These are phyloP conservation scores for Poecile atricapillus DNA, from an alignment of 2,113 vertebrate species.

Conservation along the genomic window DNA sequence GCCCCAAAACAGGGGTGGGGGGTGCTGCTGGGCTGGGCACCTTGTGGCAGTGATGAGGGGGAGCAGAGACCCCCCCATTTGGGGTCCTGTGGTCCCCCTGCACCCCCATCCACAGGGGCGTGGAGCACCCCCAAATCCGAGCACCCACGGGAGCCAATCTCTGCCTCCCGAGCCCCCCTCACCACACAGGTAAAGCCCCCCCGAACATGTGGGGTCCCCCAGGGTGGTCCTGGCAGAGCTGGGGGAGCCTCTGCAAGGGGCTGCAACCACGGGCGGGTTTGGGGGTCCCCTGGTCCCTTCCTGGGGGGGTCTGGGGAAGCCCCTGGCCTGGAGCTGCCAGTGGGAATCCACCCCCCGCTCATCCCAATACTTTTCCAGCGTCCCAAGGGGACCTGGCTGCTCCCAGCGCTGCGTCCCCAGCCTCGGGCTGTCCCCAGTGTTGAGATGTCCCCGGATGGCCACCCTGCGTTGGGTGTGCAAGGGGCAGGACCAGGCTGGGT, in stretches of 20 bases:
- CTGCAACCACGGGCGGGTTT: neutral
- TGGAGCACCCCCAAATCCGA: neutral
- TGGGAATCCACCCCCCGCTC: no score
- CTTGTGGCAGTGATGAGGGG: neutral
- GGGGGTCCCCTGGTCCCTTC: neutral
- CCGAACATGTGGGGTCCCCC: neutral
- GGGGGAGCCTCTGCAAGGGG: neutral
- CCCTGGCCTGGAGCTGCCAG: no score
- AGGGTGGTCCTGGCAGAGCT: neutral
- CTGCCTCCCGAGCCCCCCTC: neutral
- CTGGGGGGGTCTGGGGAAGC: neutral
- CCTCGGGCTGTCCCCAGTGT: neutral
- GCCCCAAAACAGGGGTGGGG: neutral
- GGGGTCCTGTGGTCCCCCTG: neutral
- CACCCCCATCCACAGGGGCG: neutral
- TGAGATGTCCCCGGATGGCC: neutral
- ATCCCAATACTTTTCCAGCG: neutral
- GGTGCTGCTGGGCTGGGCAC: neutral
- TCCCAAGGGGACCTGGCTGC: neutral
- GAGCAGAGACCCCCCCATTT: neutral
- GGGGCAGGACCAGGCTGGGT: neutral
- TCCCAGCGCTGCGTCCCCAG: accelerated
- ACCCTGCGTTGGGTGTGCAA: neutral
- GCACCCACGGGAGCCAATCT: neutral
- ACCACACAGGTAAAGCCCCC: neutral